Evolutionary conservation across 92 coral and sea anemone genomes (phyloP).

Genomic region (Porites cylindrica): DNA sequence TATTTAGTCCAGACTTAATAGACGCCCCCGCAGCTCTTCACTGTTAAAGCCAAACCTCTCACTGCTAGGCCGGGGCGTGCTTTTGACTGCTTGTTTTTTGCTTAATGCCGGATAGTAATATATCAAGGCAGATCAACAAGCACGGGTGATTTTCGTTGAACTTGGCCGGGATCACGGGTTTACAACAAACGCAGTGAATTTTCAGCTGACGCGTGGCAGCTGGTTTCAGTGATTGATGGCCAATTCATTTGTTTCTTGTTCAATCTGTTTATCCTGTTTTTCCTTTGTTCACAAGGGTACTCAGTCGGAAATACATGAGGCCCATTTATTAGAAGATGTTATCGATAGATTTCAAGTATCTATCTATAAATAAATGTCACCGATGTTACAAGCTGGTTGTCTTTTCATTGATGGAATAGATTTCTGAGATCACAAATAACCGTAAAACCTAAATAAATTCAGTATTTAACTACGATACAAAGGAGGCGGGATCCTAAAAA

Average conservation of each 20-base stretch:
- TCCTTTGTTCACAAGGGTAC: constrained; percentile 2
- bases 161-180: background rate
- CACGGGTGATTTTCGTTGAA: background rate
- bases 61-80: background rate
- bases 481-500: background rate
- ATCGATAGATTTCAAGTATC: background rate
- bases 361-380: background rate
- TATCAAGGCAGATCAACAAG: background rate
- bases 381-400: background rate
- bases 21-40: constrained; percentile 16
- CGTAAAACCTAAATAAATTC: background rate
- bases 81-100: background rate
- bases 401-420: background rate
- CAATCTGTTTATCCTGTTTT: background rate
- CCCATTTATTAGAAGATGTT: background rate
- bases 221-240: background rate
- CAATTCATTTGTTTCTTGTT: background rate
- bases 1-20: constrained; percentile 8
- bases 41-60: background rate
- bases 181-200: background rate
- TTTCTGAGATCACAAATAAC: background rate
- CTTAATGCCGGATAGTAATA: constrained; percentile 24
- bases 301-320: constrained; percentile 9
- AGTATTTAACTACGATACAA: background rate
- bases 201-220: background rate